A percentile compares a stretch with the other conserved stretches of the same genome.
Evolutionary conservation across 2,888 invertebrate genomes (phyloP).

Genomic region (Diadegma fenestrale): DNA sequence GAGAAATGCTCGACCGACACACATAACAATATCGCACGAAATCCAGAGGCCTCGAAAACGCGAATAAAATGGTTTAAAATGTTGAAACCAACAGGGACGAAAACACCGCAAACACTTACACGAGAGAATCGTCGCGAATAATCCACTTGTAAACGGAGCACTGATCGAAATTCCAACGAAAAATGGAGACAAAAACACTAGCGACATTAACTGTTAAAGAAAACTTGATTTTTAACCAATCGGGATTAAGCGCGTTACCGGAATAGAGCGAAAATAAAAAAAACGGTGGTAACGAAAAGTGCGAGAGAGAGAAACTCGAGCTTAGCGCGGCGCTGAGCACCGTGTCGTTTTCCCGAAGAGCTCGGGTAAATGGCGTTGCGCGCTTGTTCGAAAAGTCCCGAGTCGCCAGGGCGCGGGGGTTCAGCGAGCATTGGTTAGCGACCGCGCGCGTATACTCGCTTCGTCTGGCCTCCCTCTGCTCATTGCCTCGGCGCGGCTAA

Average conservation of each 20-base stretch:
- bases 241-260: background rate
- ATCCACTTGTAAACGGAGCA: background rate
- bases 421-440: constrained; percentile 78
- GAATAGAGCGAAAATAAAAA: constrained; percentile 26
- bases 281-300: constrained; percentile 7
- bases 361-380: constrained; percentile 68
- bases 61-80: background rate
- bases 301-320: constrained; percentile 47
- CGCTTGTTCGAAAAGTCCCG: constrained; percentile 55
- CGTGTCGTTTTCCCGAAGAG: constrained; percentile 62
- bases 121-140: constrained; percentile 12
- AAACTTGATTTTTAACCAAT: background rate
- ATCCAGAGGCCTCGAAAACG: background rate
- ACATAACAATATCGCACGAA: constrained; percentile 18
- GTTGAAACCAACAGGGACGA: background rate
- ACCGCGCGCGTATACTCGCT: constrained; percentile 50
- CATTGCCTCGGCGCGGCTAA: constrained; percentile 49
- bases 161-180: background rate
- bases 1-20: constrained; percentile 41
- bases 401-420: constrained; percentile 73
- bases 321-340: constrained; percentile 57
- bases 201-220: background rate
- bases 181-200: background rate
- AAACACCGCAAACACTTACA: constrained; percentile 12
- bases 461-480: constrained; percentile 68